These are phyloP conservation scores for Potorous gilbertii DNA, from an alignment of 2,797 vertebrate genomes.

Conservation along the genomic window DNA sequence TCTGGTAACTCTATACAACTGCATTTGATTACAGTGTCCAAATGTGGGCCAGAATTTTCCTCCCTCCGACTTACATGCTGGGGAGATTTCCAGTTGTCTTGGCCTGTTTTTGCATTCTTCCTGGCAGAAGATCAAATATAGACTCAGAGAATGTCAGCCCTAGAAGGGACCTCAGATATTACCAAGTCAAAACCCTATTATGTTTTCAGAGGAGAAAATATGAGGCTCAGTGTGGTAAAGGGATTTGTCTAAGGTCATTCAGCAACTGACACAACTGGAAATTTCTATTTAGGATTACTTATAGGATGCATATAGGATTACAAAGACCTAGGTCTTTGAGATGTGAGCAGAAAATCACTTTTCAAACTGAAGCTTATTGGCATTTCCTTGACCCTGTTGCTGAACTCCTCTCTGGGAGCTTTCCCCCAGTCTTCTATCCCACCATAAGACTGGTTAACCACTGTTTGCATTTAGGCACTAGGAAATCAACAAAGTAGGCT, in stretches of 20 bases:
- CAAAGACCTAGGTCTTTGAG: background rate
- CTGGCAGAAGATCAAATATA: constrained; percentile 65
- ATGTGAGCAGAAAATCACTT: constrained; percentile 62
- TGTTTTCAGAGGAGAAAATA: background rate
- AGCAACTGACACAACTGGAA: background rate
- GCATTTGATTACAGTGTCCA: constrained; percentile 6
- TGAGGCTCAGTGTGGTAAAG: background rate
- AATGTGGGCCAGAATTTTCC: constrained; percentile 45
- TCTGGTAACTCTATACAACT: background rate
- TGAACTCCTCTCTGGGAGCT: background rate
- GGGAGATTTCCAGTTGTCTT: constrained; percentile 46
- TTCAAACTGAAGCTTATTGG: constrained; percentile 48
- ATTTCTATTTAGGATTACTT: background rate
- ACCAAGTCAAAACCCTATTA: background rate
- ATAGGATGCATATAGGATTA: background rate
- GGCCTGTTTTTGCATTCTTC: constrained; percentile 68
- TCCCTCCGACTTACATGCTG: constrained; percentile 10
- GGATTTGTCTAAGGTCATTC: background rate
- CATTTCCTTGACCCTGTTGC: constrained; percentile 23
- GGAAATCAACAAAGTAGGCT: background rate
- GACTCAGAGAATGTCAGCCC: background rate
- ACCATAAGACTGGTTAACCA: fast-evolving
- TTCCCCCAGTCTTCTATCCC: background rate
- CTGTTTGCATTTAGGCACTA: background rate
- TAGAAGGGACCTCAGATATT: background rate